Evolutionary conservation across 1,140 invertebrate species (phyloP), one percentile per base, ranked within the genome.

Genomic region (Eriocheir sinensis): DNA sequence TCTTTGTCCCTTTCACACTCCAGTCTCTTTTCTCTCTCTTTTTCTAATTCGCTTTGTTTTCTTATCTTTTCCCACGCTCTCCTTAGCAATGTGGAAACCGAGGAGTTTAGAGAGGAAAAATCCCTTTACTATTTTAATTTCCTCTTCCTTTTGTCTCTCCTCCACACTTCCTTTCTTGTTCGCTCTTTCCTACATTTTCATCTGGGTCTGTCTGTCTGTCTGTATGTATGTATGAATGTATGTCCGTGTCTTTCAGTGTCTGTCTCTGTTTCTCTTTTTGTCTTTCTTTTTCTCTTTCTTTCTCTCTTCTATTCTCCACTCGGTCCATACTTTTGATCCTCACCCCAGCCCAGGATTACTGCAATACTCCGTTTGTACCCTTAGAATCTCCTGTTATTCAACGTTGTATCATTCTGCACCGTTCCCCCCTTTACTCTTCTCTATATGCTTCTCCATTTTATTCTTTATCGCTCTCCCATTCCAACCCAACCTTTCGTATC

Each of bases 1-100:
- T 72, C 60, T 72, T n/a, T 72, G 21, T n/a, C 60, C n/a, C 60
- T 72, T n/a, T 72, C 60, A n/a, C 60, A n/a, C 60, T n/a, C 60
- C n/a, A n/a, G n/a, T 72, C 60, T 72, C 60, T 72, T n/a, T n/a
- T 72, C 60, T 72, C 60, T 72, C 60, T n/a, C 60, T 72, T n/a
- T 72, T n/a, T 72, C 60, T 72, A 12, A 21, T 21, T n/a, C 27
- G n/a, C n/a, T n/a, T n/a, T n/a, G n/a, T n/a, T n/a, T n/a, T n/a
- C n/a, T n/a, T n/a, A n/a, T n/a, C n/a, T n/a, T n/a, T n/a, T 72
- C 17, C 2, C n/a, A 12, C n/a, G 27, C 60, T 12, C 60, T n/a
- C n/a, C 60, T 27, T 72, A 6, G 60, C 27, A 72, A 72, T 21
- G 21, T 21, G 27, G 21, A 72, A 72, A 4, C 60, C 60, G 60